Percentiles rank a stretch among this genome's conserved stretches.
Conservation (phyloP, 1,140 invertebrate species). For the Oryzaephilus surinamensis region DNA sequence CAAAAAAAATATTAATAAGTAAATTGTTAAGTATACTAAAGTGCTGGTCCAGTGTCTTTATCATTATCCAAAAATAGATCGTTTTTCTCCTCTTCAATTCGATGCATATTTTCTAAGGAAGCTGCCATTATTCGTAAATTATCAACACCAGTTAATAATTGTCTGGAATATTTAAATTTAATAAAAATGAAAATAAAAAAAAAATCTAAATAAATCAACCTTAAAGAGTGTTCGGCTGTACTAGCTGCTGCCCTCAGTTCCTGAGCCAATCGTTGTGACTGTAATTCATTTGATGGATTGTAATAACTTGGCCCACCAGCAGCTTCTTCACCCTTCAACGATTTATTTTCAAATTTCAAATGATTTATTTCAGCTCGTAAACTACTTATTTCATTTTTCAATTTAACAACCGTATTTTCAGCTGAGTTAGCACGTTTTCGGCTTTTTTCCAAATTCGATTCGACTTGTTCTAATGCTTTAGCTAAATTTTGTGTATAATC, state of each 20-base stretch:
- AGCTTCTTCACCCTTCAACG: slow-evolving; percentile 34
- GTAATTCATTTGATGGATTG: slow-evolving; percentile 21
- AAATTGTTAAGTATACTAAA: slow-evolving; percentile 25
- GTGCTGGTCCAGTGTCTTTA: slow-evolving; percentile 41
- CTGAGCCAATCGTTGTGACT: slow-evolving; percentile 37
- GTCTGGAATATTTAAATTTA: slow-evolving; percentile 36
- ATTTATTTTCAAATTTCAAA: slow-evolving; percentile 38
- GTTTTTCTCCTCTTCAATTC: slow-evolving; percentile 44
- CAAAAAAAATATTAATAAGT: no score
- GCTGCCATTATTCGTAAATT: slow-evolving; percentile 52
- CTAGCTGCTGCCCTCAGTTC: slow-evolving; percentile 50
- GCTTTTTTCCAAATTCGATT: slow-evolving; percentile 46
- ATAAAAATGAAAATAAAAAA: slow-evolving; percentile 2
- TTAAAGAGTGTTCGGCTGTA: slow-evolving; percentile 52
- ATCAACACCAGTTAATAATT: slow-evolving; percentile 53
- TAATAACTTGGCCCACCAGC: slow-evolving; percentile 27
- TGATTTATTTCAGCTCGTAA: slow-evolving; percentile 31
- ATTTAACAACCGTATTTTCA: slow-evolving; percentile 42
- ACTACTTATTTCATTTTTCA: slow-evolving; percentile 45
- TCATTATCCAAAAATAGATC: slow-evolving; percentile 42
- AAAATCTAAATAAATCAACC: slow-evolving; percentile 36
- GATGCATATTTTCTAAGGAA: slow-evolving; percentile 44
- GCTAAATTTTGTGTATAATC: slow-evolving; percentile 41
- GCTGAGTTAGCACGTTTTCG: slow-evolving; percentile 43
- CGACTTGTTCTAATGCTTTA: slow-evolving; percentile 46